phyloP scores from a whole-genome alignment of 1,140 invertebrate species.

The Lasaia peninsularis region DNA sequence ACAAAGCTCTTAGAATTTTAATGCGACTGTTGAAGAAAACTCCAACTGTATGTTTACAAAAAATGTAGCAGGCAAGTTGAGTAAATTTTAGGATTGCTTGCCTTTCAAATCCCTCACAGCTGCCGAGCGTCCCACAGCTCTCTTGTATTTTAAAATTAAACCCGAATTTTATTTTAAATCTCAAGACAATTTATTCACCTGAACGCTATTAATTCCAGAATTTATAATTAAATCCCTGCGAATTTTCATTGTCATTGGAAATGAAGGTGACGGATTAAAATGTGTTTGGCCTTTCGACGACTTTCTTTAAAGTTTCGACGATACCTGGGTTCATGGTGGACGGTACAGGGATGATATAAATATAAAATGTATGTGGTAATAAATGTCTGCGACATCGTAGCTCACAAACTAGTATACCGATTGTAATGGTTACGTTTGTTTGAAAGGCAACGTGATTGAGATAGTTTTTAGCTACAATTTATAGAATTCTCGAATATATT shows the following conservation, averaged over 20 bases:
- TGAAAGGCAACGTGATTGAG: too few species aligned
- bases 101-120: conserved; percentile 31
- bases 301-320: not conserved
- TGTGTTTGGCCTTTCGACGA: not conserved
- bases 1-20: not conserved
- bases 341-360: too few species aligned
- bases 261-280: not conserved
- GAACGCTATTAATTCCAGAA: conserved; percentile 6
- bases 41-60: conserved; percentile 10
- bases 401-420: too few species aligned
- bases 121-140: conserved; percentile 24
- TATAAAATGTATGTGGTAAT: too few species aligned
- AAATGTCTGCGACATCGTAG: too few species aligned
- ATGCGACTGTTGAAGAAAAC: not conserved
- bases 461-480: too few species aligned
- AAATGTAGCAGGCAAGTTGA: conserved; percentile 16
- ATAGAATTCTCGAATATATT: too few species aligned
- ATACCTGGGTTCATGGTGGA: too few species aligned
- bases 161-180: conserved; percentile 8
- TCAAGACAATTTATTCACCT: conserved; percentile 11
- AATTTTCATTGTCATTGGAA: not conserved
- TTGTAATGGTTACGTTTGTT: too few species aligned
- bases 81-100: conserved; percentile 31
- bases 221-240: conserved; percentile 7
- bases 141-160: conserved; percentile 27